These are phyloP conservation scores for Saguinus midas DNA, from an alignment of 2,113 vertebrate species.

Conservation along the genomic window DNA sequence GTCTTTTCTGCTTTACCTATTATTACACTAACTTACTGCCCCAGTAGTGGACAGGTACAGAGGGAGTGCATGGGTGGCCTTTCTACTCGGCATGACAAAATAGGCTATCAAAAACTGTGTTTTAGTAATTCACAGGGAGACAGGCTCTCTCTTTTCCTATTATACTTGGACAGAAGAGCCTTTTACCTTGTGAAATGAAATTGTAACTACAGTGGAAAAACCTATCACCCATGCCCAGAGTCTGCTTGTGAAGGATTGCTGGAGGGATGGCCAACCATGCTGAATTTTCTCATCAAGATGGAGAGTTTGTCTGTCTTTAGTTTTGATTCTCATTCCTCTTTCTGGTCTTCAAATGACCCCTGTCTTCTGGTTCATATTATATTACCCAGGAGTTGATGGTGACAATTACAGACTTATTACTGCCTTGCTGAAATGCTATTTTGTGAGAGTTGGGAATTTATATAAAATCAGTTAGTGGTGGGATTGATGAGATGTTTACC, in stretches of 20 bases:
- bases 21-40: constrained; percentile 26
- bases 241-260: constrained; percentile 38
- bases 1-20: constrained; percentile 28
- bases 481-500: constrained; percentile 28
- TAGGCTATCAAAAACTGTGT: constrained; percentile 65
- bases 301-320: neutral
- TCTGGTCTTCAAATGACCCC: constrained; percentile 25
- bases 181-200: constrained; percentile 73
- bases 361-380: neutral
- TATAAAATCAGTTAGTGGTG: constrained; percentile 26
- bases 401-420: neutral
- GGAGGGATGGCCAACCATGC: neutral
- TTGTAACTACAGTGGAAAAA: constrained; percentile 70
- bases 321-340: neutral
- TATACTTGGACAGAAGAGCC: constrained; percentile 55
- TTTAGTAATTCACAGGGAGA: constrained; percentile 69
- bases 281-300: constrained; percentile 50
- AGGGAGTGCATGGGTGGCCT: constrained; percentile 25
- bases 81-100: constrained; percentile 61
- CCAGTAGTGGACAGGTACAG: constrained; percentile 42
- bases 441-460: constrained; percentile 47
- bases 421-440: constrained; percentile 24
- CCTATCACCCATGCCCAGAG: constrained; percentile 41
- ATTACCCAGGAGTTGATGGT: constrained; percentile 20
- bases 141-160: constrained; percentile 69